Conservation (phyloP, 2,888 invertebrate genomes). For the Cataglyphis livida region DNA sequence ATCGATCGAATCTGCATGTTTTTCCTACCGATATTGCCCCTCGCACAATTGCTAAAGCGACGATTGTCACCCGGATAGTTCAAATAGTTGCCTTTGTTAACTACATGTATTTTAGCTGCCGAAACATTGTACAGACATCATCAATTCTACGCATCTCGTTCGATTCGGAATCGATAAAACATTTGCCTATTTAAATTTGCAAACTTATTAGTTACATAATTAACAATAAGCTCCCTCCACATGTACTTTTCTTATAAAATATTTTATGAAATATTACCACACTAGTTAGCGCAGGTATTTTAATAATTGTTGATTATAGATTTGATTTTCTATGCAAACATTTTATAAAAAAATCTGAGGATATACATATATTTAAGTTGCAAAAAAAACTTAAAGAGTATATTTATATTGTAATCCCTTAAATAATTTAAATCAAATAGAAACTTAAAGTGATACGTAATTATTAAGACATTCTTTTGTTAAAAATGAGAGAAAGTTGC, state of each 20-base stretch:
- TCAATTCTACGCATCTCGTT: background rate
- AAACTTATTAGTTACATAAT: background rate
- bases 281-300: background rate
- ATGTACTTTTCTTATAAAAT: background rate
- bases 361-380: background rate
- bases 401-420: background rate
- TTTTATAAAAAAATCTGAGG: background rate
- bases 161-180: background rate
- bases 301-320: constrained; percentile 3
- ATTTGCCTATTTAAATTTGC: background rate
- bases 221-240: background rate
- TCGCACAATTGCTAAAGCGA: constrained; percentile 66
- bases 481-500: too few species aligned
- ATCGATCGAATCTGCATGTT: constrained; percentile 80
- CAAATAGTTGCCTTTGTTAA: constrained; percentile 39
- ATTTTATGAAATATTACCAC: background rate
- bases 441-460: background rate
- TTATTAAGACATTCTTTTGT: background rate
- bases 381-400: background rate
- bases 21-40: constrained; percentile 69
- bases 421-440: background rate
- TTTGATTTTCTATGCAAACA: background rate
- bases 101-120: background rate
- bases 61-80: constrained; percentile 62
- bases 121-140: background rate